Conservation (phyloP, 2,888 invertebrate species). For the Tortrix viridana region DNA sequence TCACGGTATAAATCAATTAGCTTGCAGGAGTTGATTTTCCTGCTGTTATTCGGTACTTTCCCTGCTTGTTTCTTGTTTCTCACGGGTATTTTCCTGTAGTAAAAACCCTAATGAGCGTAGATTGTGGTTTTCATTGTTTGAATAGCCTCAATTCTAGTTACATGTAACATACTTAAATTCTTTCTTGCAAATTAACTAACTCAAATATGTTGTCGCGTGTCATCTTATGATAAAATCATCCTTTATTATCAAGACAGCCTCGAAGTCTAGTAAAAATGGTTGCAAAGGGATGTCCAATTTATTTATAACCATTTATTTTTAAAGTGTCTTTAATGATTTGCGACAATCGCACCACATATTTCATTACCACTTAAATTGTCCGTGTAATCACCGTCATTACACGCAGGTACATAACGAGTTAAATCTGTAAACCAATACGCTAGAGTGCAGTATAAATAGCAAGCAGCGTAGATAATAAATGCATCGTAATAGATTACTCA, state of each 20-base stretch:
- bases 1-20: constrained; percentile 13
- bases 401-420: not conserved
- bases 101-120: not conserved
- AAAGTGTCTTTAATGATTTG: not conserved
- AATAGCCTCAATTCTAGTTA: no score
- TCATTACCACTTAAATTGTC: not conserved
- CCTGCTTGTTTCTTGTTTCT: constrained; percentile 6
- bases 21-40: constrained; percentile 1
- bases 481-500: constrained; percentile 37
- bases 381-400: not conserved
- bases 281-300: no score
- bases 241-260: no score
- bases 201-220: no score
- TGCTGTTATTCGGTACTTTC: constrained; percentile 16
- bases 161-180: no score
- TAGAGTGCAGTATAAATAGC: not conserved
- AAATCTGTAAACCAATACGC: not conserved
- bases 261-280: no score
- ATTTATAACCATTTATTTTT: no score
- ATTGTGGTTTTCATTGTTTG: no score
- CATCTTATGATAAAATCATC: no score
- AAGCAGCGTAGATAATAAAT: constrained; percentile 16
- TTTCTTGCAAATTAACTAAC: no score
- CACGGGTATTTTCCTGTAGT: constrained; percentile 16
- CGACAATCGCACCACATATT: not conserved